Evolutionary conservation across 2,113 vertebrate genomes (phyloP), one percentile per base, ranked within the genome.

Genomic region (Rhinogobius similis): DNA sequence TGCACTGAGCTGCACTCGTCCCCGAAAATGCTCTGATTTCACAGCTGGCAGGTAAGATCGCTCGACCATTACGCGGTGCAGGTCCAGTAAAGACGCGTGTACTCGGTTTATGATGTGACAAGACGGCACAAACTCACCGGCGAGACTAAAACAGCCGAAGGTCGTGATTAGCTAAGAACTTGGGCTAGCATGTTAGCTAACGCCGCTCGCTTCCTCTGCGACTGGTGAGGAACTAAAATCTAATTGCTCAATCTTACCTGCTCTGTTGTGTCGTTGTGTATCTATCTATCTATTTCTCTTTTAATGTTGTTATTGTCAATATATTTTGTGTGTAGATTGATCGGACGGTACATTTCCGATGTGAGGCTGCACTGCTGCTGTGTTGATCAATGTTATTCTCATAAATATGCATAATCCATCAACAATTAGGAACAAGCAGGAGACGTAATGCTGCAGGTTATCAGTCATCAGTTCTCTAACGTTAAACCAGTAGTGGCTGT

Each of bases 11-110:
- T 76, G 24, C 12, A 44, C 39, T 71, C 69, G 62, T 67, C 73
- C 56, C 55, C 72, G 82, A 89, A 76, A 77, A 93, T 93, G 92
- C 83, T 86, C 68, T 93, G 86, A 93, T 52, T 72, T 23, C 14
- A 48, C 67, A 24, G 32, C 73, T 29, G 73, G 48, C 77, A 82
- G 89, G 91, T 93, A 88, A 87, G 78, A 43, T 8, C 9, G 0
- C 14, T 1, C 18, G 0, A 1, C 18, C 23, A 36, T 5, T 32
- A 4, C 2, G 38, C 12, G 1, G 9, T 1, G 1, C 46, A 27
- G 3, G 46, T 26, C 1, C 38, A 2, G 11, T 1, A 12, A 1
- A 20, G 29, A 69, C 3, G 20, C 6, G 20, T 23, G 10, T 1
- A 21, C 21, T 46, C 14, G 10, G 7, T 48, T 7, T 26, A 13